Conservation (phyloP, 2,888 invertebrate genomes). For the Orthosia gothica region DNA sequence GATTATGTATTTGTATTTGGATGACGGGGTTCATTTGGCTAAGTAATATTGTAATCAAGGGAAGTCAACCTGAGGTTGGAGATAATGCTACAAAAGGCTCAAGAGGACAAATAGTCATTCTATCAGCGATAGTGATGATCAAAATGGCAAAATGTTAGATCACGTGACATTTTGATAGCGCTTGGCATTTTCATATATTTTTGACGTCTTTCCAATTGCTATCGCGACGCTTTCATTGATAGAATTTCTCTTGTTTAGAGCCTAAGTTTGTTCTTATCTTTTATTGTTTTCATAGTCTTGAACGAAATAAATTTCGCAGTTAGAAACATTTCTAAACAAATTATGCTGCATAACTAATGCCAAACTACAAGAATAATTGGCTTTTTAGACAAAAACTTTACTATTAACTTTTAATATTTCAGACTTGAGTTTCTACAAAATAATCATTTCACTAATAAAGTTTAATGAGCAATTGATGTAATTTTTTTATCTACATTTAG, state of each 20-base stretch:
- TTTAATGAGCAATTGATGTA: background rate
- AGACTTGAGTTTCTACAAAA: background rate
- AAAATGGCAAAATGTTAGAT: too few species aligned
- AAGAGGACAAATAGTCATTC: too few species aligned
- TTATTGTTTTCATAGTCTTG: background rate
- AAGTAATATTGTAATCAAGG: background rate
- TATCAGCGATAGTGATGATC: too few species aligned
- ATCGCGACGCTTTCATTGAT: too few species aligned
- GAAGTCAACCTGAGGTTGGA: background rate
- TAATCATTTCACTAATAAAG: background rate
- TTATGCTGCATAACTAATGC: background rate
- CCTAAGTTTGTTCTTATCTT: background rate
- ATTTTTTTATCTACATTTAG: background rate
- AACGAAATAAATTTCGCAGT: background rate
- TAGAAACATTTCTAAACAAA: background rate
- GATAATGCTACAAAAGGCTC: background rate
- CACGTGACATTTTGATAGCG: too few species aligned
- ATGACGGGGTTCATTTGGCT: background rate
- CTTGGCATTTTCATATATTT: too few species aligned
- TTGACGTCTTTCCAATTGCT: too few species aligned
- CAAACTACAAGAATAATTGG: background rate
- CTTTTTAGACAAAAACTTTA: background rate
- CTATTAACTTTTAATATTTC: background rate
- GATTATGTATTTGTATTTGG: background rate
- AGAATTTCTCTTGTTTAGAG: too few species aligned